phyloP scores from a whole-genome alignment of 2,113 vertebrate genomes.

The Capra hircus region DNA sequence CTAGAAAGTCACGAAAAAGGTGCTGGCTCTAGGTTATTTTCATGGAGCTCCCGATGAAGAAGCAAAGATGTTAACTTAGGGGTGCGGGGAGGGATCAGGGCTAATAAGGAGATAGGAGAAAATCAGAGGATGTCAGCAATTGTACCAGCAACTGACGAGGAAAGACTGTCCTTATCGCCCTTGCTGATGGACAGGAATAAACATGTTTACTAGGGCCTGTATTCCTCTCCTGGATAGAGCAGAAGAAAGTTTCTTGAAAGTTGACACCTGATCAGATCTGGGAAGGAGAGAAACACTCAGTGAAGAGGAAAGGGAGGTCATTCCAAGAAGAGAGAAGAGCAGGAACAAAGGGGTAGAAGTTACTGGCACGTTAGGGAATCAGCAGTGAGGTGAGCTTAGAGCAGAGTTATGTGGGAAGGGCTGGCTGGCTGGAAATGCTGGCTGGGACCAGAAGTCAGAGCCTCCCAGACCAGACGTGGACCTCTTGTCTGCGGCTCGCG shows the following conservation, averaged over 20 bases:
- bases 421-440: slow-evolving; percentile 39
- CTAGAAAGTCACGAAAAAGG: not conserved
- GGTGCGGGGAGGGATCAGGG: not conserved
- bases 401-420: slow-evolving; percentile 27
- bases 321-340: slow-evolving; percentile 40
- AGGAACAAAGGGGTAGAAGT: slow-evolving; percentile 40
- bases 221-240: not conserved
- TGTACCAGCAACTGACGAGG: not conserved
- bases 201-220: not conserved
- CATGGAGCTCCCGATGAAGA: not conserved
- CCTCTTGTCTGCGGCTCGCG: not conserved
- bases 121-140: not conserved
- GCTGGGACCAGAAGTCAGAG: not conserved
- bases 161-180: not conserved
- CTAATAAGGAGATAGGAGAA: not conserved
- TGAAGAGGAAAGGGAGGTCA: not conserved
- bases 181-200: not conserved
- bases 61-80: not conserved
- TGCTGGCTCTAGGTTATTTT: not conserved
- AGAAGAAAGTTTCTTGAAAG: not conserved
- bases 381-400: slow-evolving; percentile 20
- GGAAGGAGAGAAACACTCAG: not conserved
- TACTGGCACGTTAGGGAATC: slow-evolving; percentile 28
- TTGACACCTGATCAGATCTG: not conserved
- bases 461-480: not conserved